Evolutionary conservation across 2,888 invertebrate species (phyloP), one percentile per base, ranked within the genome.

Genomic region (Eurois occulta): DNA sequence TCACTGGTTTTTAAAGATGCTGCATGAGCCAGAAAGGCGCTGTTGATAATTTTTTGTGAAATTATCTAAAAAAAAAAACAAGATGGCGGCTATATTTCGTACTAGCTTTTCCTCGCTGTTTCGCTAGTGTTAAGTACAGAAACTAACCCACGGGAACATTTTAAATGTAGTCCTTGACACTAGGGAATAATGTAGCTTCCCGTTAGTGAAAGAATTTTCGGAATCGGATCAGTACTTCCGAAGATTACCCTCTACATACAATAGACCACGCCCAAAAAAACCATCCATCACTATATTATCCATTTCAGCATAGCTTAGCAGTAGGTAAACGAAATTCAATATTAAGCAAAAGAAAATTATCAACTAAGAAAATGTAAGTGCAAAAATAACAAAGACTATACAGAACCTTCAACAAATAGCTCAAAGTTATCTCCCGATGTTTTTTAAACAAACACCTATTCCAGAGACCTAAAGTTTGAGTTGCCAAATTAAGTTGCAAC

Each of bases 371-470:
- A 48, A 62, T 18, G 0, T n/a, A 18, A 24, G 13, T 41, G 10
- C 32, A 11, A 76, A 67, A 62, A 41, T 21, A 38, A 35, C 8
- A 41, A 58, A 52, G 2, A 55, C 7, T 41, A 11, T 48, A 67
- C 75, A 68, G 79, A 84, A 85, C 79, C 82, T 60, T n/a, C 6
- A 46, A n/a, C 0, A 75, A 78, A 78, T 48, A 66, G 52, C 24
- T 66, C 64, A 67, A 64, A 32, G 4, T 43, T 72, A 67, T 73
- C 66, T 65, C 32, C 48, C 2, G 21, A n/a, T 60, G 18, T 80
- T 80, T 87, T 85, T 85, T 75, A 85, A 87, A 81, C 80, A 81
- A 87, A 83, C 79, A 85, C 81, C 89, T 87, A 88, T 85, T 87
- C 21, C 48, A 64, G 66, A 88, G 69, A 87, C 83, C 88, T 85